A percentile compares a stretch with the other conserved stretches of the same genome.
These are phyloP conservation scores for Augochlorella aurata DNA, from an alignment of 2,888 invertebrate genomes.

Conservation along the genomic window DNA sequence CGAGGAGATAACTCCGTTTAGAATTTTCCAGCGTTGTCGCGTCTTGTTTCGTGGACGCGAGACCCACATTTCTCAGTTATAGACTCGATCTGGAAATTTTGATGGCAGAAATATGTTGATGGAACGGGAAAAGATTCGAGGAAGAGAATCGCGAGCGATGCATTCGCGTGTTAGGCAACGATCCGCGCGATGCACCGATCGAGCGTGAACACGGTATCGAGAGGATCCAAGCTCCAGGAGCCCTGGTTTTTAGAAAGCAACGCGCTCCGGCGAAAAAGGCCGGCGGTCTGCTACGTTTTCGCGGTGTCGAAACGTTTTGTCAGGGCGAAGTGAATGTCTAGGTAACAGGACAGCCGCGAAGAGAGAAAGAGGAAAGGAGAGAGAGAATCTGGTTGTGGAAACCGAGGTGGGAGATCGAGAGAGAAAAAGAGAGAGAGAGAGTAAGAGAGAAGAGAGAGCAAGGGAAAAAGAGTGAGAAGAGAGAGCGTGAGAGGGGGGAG, in stretches of 20 bases:
- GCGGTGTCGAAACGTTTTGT: constrained; percentile 55
- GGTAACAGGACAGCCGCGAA: constrained; percentile 41
- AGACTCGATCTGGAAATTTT: too few species aligned
- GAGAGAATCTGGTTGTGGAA: too few species aligned
- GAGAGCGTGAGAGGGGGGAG: constrained; percentile 14
- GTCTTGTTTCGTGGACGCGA: not conserved
- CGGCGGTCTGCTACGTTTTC: constrained; percentile 45
- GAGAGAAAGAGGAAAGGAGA: not conserved
- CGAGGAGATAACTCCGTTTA: not conserved
- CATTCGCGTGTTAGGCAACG: not conserved
- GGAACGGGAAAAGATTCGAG: too few species aligned
- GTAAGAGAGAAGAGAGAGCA: constrained; percentile 6
- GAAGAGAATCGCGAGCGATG: too few species aligned
- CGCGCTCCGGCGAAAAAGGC: constrained; percentile 18
- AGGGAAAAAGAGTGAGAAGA: not conserved
- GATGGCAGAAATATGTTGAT: too few species aligned
- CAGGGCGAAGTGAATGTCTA: constrained; percentile 58
- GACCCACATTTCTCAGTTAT: too few species aligned
- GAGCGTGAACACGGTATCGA: constrained; percentile 12
- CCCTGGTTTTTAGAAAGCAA: constrained; percentile 37
- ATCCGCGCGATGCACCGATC: not conserved
- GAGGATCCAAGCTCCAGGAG: constrained; percentile 1
- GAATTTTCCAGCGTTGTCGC: constrained; percentile 24
- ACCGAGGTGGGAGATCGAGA: not conserved
- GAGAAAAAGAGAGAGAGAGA: not conserved